phyloP scores from a whole-genome alignment of 2,113 vertebrate species.

The Cynoglossus semilaevis region DNA sequence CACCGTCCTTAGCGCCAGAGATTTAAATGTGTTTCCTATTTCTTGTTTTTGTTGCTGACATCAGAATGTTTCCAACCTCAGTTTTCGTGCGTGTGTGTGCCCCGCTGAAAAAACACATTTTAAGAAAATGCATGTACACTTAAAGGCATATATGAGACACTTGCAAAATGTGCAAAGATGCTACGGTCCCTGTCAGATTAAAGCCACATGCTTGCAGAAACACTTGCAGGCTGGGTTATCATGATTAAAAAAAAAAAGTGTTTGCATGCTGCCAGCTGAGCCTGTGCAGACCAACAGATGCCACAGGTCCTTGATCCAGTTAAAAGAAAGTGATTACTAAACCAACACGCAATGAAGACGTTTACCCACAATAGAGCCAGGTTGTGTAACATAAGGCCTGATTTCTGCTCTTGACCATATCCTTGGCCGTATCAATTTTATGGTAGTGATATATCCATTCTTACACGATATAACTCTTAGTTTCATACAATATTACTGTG shows the following conservation, averaged over 20 bases:
- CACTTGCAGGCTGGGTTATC: slow-evolving; percentile 31
- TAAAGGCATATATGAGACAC: slow-evolving; percentile 39
- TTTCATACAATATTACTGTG: too few relatives aligned
- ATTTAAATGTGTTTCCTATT: slow-evolving; percentile 85
- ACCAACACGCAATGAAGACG: slow-evolving; percentile 1
- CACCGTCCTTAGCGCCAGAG: slow-evolving; percentile 66
- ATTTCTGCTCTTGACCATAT: too few relatives aligned
- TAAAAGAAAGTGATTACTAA: background rate
- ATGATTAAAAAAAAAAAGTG: slow-evolving; percentile 30
- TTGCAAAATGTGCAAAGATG: slow-evolving; percentile 43
- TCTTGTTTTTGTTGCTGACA: slow-evolving; percentile 77
- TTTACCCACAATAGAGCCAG: too few relatives aligned
- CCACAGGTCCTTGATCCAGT: slow-evolving; percentile 31
- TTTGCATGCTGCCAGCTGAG: slow-evolving; percentile 39
- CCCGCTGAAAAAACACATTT: background rate
- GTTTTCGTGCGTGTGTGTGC: slow-evolving; percentile 36
- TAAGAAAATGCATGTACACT: slow-evolving; percentile 25
- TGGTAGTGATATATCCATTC: too few relatives aligned
- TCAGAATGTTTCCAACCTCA: slow-evolving; percentile 83
- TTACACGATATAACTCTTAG: too few relatives aligned
- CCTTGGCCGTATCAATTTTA: too few relatives aligned
- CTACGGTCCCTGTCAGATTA: slow-evolving; percentile 39
- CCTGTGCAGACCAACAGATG: slow-evolving; percentile 26
- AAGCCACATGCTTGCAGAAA: slow-evolving; percentile 54
- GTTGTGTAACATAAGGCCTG: too few relatives aligned